Base-by-base conservation (phyloP, 2,113 vertebrate species). In the Gopherus flavomarginatus region DNA sequence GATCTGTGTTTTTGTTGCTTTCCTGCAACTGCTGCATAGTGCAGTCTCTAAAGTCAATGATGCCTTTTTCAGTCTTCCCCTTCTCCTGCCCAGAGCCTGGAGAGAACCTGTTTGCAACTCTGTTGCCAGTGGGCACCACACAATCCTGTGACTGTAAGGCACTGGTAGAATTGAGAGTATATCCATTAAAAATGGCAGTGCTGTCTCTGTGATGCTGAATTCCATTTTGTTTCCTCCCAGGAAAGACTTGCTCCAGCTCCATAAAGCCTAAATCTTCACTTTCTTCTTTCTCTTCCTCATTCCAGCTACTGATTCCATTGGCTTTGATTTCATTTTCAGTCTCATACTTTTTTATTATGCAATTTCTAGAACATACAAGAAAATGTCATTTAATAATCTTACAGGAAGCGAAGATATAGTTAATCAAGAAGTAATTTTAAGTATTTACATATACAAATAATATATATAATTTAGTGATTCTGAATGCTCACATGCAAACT, bases 121-220 rank as follows among this genome's bases (percentile, higher is more conserved):
- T 69, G 31, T 94, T 98, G 97, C 97, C 96, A 5, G 95, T 92
- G 87, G 97, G 95, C 95, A 97, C 96, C 87, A 97, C 97, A 94
- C 98, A 95, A 96, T 98, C 99, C 98, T 98, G 98, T 87, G 97
- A 98, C 97, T 99, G 99, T 99, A 99, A 99, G 99, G 99, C 99
- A 99, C 99, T 99, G 94, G 99, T 99, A 97, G 98, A 97, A 97
- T 97, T 97, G 89, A 96, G 98, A 97, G 96, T 69, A 87, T 99
- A 98, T 98, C 99, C 99, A 29, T 99, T 99, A 94, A 98, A 99
- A 97, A 98, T 94, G 88, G 96, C 98, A 96, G 92, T 6, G 53
- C 92, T 96, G 97, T 98, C 98, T 97, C 94, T 97, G 92, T 94
- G 97, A 96, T 96, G 96, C 7, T 97, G 97, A 96, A 97, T 90